These are phyloP conservation scores for Enteromius unitaeniatus DNA, from an alignment of 2,797 vertebrate genomes.

Conservation along the genomic window DNA sequence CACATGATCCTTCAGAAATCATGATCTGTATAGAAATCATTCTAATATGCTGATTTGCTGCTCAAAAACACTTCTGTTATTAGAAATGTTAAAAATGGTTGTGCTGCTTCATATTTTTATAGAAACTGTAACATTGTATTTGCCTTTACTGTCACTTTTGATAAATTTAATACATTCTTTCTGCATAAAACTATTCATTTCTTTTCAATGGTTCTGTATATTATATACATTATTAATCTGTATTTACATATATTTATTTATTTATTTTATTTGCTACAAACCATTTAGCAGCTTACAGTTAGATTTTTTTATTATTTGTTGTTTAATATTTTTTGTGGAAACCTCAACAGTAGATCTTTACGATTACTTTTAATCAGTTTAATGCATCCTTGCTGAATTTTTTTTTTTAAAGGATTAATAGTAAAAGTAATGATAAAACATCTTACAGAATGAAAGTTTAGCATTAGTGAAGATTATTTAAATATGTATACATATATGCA, in stretches of 20 bases:
- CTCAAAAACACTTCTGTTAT: background rate
- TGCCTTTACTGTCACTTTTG: background rate
- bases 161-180: background rate
- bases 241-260: background rate
- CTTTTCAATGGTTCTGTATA: too few relatives aligned
- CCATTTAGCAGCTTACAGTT: too few relatives aligned
- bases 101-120: background rate
- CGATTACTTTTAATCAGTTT: too few relatives aligned
- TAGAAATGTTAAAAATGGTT: background rate
- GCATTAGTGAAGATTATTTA: background rate
- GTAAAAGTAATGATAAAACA: too few relatives aligned
- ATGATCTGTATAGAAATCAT: too few relatives aligned
- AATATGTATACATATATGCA: background rate
- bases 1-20: background rate
- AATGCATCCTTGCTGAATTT: too few relatives aligned
- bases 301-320: background rate
- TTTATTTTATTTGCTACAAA: background rate
- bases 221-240: too few relatives aligned
- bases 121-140: background rate
- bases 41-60: background rate
- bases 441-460: too few relatives aligned
- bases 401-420: too few relatives aligned
- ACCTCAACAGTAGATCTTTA: too few relatives aligned
- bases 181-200: background rate
- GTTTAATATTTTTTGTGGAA: background rate